Base-by-base conservation (phyloP, 1,140 invertebrate species). In the Lasaia peninsularis region DNA sequence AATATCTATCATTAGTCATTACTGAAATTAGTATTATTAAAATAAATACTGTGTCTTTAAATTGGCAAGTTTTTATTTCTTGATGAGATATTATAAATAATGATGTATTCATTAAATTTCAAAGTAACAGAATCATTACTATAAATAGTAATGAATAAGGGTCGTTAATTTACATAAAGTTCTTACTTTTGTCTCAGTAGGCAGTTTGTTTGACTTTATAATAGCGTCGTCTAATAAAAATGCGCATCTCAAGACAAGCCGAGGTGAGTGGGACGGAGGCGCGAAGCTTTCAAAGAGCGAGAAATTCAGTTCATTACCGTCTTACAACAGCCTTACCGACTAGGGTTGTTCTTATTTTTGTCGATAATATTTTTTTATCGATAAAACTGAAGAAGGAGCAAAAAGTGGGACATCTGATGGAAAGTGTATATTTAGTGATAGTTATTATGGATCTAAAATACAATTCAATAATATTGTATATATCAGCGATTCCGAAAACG, bases 251-350 rank as follows among this genome's bases (percentile, higher is more conserved):
- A 81, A 85, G 81, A 78, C 67, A 76, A 61, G 52, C 62, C 66
- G 62, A 69, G 67, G 58, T 65, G 70, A 72, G 73, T 67, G 70
- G 65, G 59, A 40, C 18, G 58, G 71, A 78, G 62, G 70, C 67
- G 67, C 59, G 67, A 69, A 67, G 61, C 57, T 68, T 61, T 81
- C 77, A 80, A 78, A 81, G 77, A 75, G 71, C 63, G 65, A 61
- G 63, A 65, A 74, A 76, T 79, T 71, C 80, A 80, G 71, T 81
- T 86, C 78, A 86, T 83, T 86, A 86, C 77, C 69, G 82, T 83
- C 78, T 78, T 82, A 75, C 71, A 54, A 67, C 60, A 65, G 69
- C 54, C 73, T 76, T 73, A 56, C 50, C 9, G 40, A 50, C 52
- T 79, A 85, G 77, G 63, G 78, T 63, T 66, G 73, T 58, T n/a